Percentiles rank a stretch among this genome's conserved stretches.
Conservation (phyloP, 2,113 vertebrate species). For the Aegithalos caudatus region DNA sequence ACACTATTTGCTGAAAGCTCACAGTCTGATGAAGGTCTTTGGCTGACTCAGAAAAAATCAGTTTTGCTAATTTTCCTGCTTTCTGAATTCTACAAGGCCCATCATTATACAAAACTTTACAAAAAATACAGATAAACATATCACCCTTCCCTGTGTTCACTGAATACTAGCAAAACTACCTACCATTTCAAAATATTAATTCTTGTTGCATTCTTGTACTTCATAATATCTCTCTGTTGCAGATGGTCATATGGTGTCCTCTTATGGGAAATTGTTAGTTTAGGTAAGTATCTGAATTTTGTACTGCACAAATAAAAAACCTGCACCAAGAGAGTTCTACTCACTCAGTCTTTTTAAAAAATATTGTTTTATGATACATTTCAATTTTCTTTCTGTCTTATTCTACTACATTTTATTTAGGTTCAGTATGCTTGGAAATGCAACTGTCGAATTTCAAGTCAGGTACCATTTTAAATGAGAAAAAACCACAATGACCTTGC, state of each 20-base stretch:
- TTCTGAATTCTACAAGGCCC: background rate
- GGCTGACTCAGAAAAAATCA: background rate
- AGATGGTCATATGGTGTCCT: conserved; percentile 89
- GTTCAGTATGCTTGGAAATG: background rate
- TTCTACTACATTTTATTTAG: background rate
- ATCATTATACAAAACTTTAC: background rate
- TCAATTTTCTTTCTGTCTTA: background rate
- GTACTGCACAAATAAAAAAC: background rate
- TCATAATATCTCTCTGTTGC: conserved; percentile 5
- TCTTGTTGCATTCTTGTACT: background rate
- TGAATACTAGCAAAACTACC: background rate
- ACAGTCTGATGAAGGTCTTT: background rate
- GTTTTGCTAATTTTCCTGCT: background rate
- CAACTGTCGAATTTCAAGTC: background rate
- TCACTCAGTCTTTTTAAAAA: background rate
- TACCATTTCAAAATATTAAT: background rate
- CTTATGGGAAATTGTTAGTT: conserved; percentile 87
- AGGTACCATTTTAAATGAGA: background rate
- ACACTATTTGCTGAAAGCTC: background rate
- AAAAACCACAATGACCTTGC: background rate
- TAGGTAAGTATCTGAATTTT: conserved; percentile 75
- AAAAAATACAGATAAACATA: background rate
- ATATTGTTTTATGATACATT: background rate
- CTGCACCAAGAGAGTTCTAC: background rate
- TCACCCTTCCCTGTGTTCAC: background rate